Base-by-base conservation (phyloP, 2,113 vertebrate genomes). In the Scortum barcoo region DNA sequence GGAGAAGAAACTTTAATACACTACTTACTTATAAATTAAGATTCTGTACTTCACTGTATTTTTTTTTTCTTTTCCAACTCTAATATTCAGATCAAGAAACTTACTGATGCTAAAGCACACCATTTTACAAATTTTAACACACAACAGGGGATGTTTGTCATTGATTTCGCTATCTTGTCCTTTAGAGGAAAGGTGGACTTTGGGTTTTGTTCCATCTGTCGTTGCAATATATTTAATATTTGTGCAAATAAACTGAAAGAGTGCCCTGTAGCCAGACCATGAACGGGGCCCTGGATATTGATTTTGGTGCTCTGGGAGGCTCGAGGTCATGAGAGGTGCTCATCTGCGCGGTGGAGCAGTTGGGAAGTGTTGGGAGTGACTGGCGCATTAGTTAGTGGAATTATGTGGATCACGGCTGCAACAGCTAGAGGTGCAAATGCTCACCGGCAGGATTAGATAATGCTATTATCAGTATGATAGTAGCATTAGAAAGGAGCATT, bases 381-480 rank as follows among this genome's bases (percentile, higher is more conserved):
- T 78, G 90, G 62, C 62, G 94, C 94, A 95, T 95, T 95, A 93
- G 93, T 96, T 95, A 94, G 91, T 77, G 89, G 94, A 92, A 95
- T 95, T 95, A 95, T 91, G 86, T 82, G 94, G 89, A 93, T 94
- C 92, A 93, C 78, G 81, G 80, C 68, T 78, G 90, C 90, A 91
- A 89, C 84, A 86, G 92, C 86, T 84, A 81, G 89, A 87, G 93
- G 94, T 94, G 93, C 83, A 86, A 88, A 85, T 48, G 87, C 86
- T 89, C 89, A 94, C 86, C 85, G 83, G 85, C 84, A 83, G 95
- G 93, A 95, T 95, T 95, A 95, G 94, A 92, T 94, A 90, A 94
- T 89, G 93, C 89, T 90, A 95, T 95, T 94, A 95, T 95, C 93
- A 81, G 86, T 63, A 57, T 89, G 94, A 95, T 94, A 90, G 93